A percentile compares a stretch with the other conserved stretches of the same genome.
Conservation (phyloP, 2,888 invertebrate genomes). For the Tetragnatha montana region DNA sequence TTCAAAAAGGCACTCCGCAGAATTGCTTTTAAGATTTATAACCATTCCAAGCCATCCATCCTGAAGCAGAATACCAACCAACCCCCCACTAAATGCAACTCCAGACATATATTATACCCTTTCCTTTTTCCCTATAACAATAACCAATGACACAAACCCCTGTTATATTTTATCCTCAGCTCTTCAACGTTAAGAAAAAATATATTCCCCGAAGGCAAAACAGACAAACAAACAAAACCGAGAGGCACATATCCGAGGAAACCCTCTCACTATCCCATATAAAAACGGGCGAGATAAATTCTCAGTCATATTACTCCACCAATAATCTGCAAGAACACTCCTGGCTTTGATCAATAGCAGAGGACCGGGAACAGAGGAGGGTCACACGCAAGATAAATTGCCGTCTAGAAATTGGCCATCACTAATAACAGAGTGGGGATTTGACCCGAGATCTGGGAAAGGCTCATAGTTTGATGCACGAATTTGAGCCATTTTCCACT, state of each 20-base stretch:
- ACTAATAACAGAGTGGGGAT: conserved; percentile 55
- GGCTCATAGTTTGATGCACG: conserved; percentile 35
- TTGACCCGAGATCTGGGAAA: conserved; percentile 19
- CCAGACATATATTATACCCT: not conserved
- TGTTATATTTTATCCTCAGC: not conserved
- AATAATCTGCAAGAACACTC: conserved; percentile 46
- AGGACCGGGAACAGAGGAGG: conserved; percentile 12
- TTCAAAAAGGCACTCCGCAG: too few species aligned
- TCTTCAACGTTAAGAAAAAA: not conserved
- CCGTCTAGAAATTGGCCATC: conserved; percentile 50
- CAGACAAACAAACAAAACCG: not conserved
- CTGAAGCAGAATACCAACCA: not conserved
- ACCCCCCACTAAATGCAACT: not conserved
- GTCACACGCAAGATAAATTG: conserved; percentile 47
- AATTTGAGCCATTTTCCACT: conserved; percentile 51
- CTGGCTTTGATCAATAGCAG: conserved; percentile 53
- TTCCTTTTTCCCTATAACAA: not conserved
- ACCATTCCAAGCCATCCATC: not conserved
- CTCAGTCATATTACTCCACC: conserved; percentile 41
- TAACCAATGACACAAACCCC: not conserved
- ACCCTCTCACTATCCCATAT: not conserved
- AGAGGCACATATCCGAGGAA: not conserved
- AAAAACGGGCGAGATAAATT: conserved; percentile 20
- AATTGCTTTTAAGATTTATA: not conserved
- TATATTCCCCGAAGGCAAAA: not conserved